Conservation (phyloP, 2,797 vertebrate species). For the Microcaecilia unicolor region DNA sequence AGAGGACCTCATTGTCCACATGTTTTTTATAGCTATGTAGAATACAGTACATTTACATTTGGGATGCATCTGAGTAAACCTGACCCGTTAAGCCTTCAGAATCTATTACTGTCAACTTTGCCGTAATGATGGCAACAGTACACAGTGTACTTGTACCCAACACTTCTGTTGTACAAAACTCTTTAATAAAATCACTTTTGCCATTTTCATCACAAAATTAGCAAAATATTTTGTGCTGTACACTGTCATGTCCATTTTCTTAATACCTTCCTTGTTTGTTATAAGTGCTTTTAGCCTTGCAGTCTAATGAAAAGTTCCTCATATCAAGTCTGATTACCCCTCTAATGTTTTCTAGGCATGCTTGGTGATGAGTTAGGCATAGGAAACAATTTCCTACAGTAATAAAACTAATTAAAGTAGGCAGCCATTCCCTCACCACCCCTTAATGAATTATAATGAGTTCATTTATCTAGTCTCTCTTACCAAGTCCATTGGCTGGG, state of each 20-base stretch:
- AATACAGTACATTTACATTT: constrained; percentile 26
- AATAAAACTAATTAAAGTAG: constrained; percentile 66
- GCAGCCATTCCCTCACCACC: constrained; percentile 54
- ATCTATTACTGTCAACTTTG: constrained; percentile 29
- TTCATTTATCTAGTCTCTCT: constrained; percentile 50
- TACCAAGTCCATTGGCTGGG: constrained; percentile 23
- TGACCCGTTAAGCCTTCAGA: constrained; percentile 31
- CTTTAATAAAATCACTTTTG: constrained; percentile 10
- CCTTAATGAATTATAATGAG: constrained; percentile 61
- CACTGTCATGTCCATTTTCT: constrained; percentile 21
- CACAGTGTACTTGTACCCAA: constrained; percentile 5
- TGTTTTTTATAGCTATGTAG: constrained; percentile 34
- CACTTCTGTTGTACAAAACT: constrained; percentile 5
- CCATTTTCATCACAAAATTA: constrained; percentile 23
- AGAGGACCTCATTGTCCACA: constrained; percentile 20
- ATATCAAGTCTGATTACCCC: constrained; percentile 40
- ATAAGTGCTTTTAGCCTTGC: constrained; percentile 32
- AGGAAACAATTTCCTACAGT: constrained; percentile 59
- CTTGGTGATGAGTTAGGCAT: constrained; percentile 50
- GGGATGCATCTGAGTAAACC: constrained; percentile 31
- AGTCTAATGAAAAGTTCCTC: constrained; percentile 42
- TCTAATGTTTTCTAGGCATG: constrained; percentile 49
- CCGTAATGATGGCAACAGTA: constrained; percentile 26
- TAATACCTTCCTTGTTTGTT: constrained; percentile 28
- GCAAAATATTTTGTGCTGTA: constrained; percentile 26